Evolutionary conservation across 2,888 invertebrate species (phyloP), one percentile per base, ranked within the genome.

Genomic region (Noctua janthe): DNA sequence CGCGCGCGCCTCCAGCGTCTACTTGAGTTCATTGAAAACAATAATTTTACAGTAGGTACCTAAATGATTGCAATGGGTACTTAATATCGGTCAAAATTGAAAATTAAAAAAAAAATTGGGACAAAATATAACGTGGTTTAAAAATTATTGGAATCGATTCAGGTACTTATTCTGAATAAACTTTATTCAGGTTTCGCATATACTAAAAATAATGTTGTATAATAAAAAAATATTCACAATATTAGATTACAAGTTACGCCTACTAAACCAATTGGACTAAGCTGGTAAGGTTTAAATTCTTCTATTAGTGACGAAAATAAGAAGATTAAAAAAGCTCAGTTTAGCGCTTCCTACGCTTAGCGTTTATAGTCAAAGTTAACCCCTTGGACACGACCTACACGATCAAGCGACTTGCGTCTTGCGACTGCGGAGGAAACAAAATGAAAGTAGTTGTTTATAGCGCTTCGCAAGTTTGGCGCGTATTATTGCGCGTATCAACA

Each of bases 241-340:
- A 43, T 51, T 78, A 43, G 10, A 23, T 29, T 39, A 29, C 17
- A 49, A 51, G 51, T 71, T 8, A 47, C 39, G 56, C 56, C 17
- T 67, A 67, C 13, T 15, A 74, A 73, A 49, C 15, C 20, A 1
- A 49, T 56, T 17, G 11, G 29, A 80, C 67, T 17, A 39, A 15
- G 23, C 35, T 15, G 49, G n/a, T 80, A 15, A 59, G 35, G 43
- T 54, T 59, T 59, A 59, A 43, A 47, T 59, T 69, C n/a, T 59
- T 39, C 0, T 62, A 39, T 35, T 54, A 81, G 4, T 17, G 5
- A 4, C 23, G 39, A 43, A 82, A 75, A 43, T 4, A 17, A 47
- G 47, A 54, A 64, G 54, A 82, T 76, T 64, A 81, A 76, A 62
- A 49, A 69, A 17, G 39, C 47, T 39, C 17, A 17, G 47, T 15